Percentiles rank a stretch among this genome's conserved stretches.
These are phyloP conservation scores for Panthera tigris DNA, from an alignment of 2,113 vertebrate genomes.

Conservation along the genomic window DNA sequence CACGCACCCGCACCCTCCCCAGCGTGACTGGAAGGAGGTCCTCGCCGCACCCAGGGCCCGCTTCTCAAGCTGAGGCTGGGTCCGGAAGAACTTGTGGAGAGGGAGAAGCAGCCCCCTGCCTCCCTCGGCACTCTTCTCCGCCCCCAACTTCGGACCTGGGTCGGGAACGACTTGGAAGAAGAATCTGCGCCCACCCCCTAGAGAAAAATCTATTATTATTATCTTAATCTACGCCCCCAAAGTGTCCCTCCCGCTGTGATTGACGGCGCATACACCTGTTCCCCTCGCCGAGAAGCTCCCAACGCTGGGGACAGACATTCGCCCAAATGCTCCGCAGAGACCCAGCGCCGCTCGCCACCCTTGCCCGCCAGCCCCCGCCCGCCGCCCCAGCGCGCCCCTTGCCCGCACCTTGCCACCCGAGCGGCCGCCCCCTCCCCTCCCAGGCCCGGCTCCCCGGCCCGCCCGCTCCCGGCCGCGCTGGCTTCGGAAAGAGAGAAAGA, in stretches of 20 bases:
- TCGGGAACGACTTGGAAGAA: constrained; percentile 42
- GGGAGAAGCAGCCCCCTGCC: not conserved
- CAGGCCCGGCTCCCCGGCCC: constrained; percentile 6
- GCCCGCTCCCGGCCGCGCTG: constrained; percentile 43
- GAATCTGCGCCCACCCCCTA: constrained; percentile 70
- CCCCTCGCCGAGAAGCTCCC: constrained; percentile 75
- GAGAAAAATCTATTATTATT: constrained; percentile 74
- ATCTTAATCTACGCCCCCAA: constrained; percentile 75
- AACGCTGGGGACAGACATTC: constrained; percentile 71
- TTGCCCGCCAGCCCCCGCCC: not conserved
- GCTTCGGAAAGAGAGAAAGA: constrained; percentile 73
- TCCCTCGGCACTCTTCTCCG: not conserved
- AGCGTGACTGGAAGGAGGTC: constrained; percentile 24
- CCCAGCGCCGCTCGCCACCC: constrained; percentile 39
- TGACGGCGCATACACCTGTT: constrained; percentile 88
- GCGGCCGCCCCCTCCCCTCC: constrained; percentile 44
- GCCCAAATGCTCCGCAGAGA: constrained; percentile 66
- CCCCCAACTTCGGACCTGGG: constrained; percentile 64
- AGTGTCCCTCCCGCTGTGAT: constrained; percentile 78
- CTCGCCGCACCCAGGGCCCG: constrained; percentile 39
- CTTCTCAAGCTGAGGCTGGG: constrained; percentile 19
- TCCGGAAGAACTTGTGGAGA: constrained; percentile 54
- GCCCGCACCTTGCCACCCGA: not conserved
- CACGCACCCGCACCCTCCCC: constrained; percentile 33
- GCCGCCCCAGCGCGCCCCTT: constrained; percentile 2